Conservation (phyloP, 2,888 invertebrate species). For the Erebia epiphron region DNA sequence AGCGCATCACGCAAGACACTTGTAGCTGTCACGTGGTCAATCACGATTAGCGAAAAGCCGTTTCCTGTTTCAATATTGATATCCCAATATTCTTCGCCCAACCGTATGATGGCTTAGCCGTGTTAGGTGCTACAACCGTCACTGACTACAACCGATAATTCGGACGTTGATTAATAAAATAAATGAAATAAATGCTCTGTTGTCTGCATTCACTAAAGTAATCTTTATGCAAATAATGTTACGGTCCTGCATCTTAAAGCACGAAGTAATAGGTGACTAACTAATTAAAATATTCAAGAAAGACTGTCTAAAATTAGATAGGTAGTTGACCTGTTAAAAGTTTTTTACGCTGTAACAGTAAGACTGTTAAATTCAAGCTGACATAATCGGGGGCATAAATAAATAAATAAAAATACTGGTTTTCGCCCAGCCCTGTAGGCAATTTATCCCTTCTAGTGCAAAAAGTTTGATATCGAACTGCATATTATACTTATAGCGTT, state of each 20-base stretch:
- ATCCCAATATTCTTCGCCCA: background rate
- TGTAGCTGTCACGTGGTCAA: background rate
- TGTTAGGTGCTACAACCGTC: background rate
- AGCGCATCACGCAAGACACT: background rate
- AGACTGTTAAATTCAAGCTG: too few species aligned
- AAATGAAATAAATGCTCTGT: background rate
- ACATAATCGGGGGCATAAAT: too few species aligned
- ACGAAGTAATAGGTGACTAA: background rate
- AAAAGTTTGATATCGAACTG: background rate
- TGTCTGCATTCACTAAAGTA: background rate
- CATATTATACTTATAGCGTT: background rate
- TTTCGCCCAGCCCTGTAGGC: background rate
- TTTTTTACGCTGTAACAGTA: too few species aligned
- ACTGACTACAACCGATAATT: background rate
- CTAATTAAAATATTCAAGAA: background rate
- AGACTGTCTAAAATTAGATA: background rate
- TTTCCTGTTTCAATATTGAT: background rate
- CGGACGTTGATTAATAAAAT: background rate
- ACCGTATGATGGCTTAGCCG: background rate
- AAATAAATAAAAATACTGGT: background rate
- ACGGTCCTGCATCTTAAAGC: background rate
- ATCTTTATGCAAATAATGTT: background rate
- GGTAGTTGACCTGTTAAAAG: background rate
- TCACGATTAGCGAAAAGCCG: background rate
- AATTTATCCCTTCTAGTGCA: background rate